A percentile compares a stretch with the other conserved stretches of the same genome.
phyloP scores from a whole-genome alignment of 2,797 vertebrate species.

The Florisuga fusca region DNA sequence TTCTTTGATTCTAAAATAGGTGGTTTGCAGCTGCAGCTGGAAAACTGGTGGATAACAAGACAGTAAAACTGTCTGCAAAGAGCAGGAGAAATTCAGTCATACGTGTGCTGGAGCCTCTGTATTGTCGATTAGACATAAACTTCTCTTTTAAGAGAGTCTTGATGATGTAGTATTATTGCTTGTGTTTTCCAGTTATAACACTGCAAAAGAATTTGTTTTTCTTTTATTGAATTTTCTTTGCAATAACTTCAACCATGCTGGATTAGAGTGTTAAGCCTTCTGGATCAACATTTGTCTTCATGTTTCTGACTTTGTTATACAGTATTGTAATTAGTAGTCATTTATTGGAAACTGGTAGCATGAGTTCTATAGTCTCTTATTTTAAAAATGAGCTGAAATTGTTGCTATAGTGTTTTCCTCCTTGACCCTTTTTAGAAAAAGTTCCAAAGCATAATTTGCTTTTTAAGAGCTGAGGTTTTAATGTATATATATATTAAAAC shows the following conservation, averaged over 20 bases:
- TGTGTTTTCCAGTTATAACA: background rate
- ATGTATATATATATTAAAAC: too few species aligned
- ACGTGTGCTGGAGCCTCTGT: background rate
- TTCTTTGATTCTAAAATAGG: too few species aligned
- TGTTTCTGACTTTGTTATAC: background rate
- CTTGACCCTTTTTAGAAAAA: background rate
- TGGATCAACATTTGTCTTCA: background rate
- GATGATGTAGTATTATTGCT: background rate
- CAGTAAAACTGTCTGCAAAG: background rate
- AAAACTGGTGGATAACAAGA: background rate
- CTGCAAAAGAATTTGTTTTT: background rate
- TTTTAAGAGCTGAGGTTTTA: background rate
- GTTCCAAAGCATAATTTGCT: background rate
- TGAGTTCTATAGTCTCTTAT: background rate
- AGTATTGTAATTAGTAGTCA: background rate
- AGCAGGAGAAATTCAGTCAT: background rate
- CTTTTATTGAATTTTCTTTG: background rate
- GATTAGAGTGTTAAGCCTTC: background rate
- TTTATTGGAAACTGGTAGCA: background rate
- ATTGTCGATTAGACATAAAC: background rate
- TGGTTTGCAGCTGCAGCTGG: background rate
- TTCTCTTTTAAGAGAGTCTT: background rate
- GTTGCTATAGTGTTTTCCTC: background rate
- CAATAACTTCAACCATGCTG: background rate
- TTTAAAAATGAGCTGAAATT: background rate